These are phyloP conservation scores for Brachionus sp. DNA, from an alignment of 1,140 invertebrate species.

Conservation along the genomic window DNA sequence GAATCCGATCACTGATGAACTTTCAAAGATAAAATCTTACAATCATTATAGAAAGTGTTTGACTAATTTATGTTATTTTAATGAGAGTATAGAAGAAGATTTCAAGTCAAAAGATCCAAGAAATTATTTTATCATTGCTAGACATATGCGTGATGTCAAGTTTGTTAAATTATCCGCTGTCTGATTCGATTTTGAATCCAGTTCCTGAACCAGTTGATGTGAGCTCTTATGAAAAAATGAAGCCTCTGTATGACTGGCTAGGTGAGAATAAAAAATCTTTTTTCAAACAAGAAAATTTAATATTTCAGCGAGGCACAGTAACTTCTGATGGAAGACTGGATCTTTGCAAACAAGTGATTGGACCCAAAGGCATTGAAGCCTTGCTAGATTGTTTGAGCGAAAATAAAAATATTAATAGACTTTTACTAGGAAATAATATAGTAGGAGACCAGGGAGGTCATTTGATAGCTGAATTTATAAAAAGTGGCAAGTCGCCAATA, in stretches of 20 bases:
- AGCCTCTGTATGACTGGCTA: conserved; percentile 33
- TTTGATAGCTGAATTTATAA: conserved; percentile 26
- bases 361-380: conserved; percentile 20
- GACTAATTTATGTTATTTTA: not conserved
- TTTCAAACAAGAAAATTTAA: not conserved
- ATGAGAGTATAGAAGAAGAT: not conserved
- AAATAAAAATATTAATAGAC: not conserved
- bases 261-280: not conserved
- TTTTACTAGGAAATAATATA: conserved; percentile 44
- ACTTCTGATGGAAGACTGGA: conserved; percentile 38
- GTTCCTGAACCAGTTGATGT: conserved; percentile 27
- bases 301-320: conserved; percentile 12
- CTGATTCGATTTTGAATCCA: conserved; percentile 37
- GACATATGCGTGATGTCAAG: not conserved
- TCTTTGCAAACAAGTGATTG: conserved; percentile 45
- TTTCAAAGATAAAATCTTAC: not conserved
- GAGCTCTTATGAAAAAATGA: conserved; percentile 6
- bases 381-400: conserved; percentile 13
- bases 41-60: conserved; percentile 26
- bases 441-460: not conserved
- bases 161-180: not conserved
- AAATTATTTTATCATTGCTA: not conserved
- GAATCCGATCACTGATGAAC: not conserved
- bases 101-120: not conserved
- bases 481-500: not conserved